Percentiles rank a stretch among this genome's conserved stretches.
These are phyloP conservation scores for Trematomus loennbergii DNA, from an alignment of 2,113 vertebrate genomes.

Conservation along the genomic window DNA sequence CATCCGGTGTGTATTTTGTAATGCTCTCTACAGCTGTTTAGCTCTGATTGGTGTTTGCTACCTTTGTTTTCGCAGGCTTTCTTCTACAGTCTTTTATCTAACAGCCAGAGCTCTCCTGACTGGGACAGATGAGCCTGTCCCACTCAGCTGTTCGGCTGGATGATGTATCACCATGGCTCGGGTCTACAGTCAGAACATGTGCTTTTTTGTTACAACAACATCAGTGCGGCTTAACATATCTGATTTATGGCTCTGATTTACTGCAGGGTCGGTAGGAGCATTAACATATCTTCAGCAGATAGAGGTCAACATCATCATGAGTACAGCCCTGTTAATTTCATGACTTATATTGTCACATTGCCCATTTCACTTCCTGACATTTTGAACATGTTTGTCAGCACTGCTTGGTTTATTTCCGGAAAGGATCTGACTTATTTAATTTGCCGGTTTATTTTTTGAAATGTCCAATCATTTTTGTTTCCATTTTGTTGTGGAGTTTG, in stretches of 20 bases:
- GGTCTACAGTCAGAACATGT: slow-evolving; percentile 61
- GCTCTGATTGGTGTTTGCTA: slow-evolving; percentile 30
- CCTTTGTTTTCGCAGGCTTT: slow-evolving; percentile 5
- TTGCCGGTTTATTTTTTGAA: neutral
- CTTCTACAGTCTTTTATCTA: slow-evolving; percentile 30
- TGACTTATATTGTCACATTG: neutral
- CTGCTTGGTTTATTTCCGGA: neutral
- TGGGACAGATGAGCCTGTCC: slow-evolving; percentile 68
- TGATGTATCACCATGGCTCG: slow-evolving; percentile 66
- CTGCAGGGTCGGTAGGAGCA: slow-evolving; percentile 12
- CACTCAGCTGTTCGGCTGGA: slow-evolving; percentile 71
- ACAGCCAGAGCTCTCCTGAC: slow-evolving; percentile 31
- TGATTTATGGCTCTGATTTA: slow-evolving; percentile 63
- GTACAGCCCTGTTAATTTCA: slow-evolving; percentile 5
- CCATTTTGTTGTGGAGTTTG: neutral
- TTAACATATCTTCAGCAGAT: slow-evolving; percentile 37
- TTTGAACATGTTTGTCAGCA: neutral
- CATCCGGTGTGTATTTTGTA: slow-evolving; percentile 15
- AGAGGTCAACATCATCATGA: slow-evolving; percentile 4
- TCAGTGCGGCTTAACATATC: slow-evolving; percentile 32
- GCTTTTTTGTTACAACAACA: slow-evolving; percentile 67
- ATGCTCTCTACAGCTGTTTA: slow-evolving; percentile 48
- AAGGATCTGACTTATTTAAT: neutral
- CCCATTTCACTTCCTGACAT: neutral
- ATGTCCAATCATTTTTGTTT: neutral